These are phyloP conservation scores for Saimiri boliviensis DNA, from an alignment of 2,113 vertebrate genomes.

Conservation along the genomic window DNA sequence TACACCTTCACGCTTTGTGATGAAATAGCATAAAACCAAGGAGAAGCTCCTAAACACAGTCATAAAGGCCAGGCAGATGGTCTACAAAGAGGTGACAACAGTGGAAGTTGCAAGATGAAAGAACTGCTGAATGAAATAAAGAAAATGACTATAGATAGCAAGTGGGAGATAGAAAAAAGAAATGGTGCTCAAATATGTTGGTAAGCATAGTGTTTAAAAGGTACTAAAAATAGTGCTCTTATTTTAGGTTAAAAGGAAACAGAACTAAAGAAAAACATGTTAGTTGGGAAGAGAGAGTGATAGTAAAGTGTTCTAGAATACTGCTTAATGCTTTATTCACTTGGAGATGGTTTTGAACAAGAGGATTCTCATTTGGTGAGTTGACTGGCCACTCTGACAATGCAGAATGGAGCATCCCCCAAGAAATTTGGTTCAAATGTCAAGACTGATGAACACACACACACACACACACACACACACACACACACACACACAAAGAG, in stretches of 20 bases:
- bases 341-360: not conserved
- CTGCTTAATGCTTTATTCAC: not conserved
- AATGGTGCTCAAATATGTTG: not conserved
- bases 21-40: not conserved
- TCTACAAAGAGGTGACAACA: not conserved
- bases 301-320: not conserved
- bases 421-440: not conserved
- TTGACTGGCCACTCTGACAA: not conserved
- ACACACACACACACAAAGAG: not conserved
- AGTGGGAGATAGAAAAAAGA: not conserved
- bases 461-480: not conserved
- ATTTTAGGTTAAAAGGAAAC: not conserved
- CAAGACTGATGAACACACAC: not conserved
- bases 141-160: not conserved
- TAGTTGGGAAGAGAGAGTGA: not conserved
- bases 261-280: not conserved
- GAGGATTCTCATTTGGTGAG: not conserved
- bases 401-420: not conserved
- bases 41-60: not conserved
- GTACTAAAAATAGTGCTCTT: not conserved
- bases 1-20: not conserved
- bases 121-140: not conserved
- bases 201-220: not conserved
- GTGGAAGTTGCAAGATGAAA: not conserved
- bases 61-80: not conserved